Conservation (phyloP, 2,797 vertebrate species). For the Champsocephalus esox region DNA sequence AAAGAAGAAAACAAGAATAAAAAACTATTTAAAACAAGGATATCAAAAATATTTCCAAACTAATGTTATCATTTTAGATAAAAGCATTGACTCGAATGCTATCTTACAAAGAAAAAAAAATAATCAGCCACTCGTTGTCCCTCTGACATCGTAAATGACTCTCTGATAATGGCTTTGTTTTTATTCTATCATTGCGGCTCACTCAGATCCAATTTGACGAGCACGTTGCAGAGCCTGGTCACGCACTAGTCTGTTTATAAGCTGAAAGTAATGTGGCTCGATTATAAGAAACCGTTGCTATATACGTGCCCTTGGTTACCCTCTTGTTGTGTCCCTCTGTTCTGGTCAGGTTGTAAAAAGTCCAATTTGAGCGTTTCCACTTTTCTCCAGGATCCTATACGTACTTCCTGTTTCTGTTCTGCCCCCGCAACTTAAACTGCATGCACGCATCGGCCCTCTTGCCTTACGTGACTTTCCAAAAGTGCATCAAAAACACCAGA, state of each 20-base stretch:
- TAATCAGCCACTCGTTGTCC: too few species aligned
- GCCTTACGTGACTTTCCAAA: constrained; percentile 14
- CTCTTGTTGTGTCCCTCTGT: neutral
- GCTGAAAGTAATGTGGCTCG: neutral
- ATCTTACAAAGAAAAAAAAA: too few species aligned
- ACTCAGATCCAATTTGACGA: neutral
- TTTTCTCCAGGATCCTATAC: neutral
- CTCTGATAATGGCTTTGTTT: neutral
- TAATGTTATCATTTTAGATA: too few species aligned
- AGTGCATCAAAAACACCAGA: constrained; percentile 29
- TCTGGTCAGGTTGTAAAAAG: neutral
- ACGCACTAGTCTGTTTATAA: neutral
- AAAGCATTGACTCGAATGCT: too few species aligned
- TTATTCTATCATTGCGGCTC: neutral
- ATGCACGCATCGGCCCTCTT: neutral
- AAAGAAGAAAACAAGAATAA: too few species aligned
- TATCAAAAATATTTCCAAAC: too few species aligned
- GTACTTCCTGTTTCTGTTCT: neutral
- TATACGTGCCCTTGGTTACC: neutral
- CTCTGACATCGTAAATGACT: too few species aligned
- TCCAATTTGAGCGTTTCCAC: neutral
- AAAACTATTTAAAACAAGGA: too few species aligned
- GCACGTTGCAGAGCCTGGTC: neutral
- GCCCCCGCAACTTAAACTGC: neutral
- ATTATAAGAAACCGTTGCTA: neutral